Percentiles rank a stretch among this genome's conserved stretches.
phyloP scores from a whole-genome alignment of 2,113 vertebrate species.

The Phocoena phocoena region DNA sequence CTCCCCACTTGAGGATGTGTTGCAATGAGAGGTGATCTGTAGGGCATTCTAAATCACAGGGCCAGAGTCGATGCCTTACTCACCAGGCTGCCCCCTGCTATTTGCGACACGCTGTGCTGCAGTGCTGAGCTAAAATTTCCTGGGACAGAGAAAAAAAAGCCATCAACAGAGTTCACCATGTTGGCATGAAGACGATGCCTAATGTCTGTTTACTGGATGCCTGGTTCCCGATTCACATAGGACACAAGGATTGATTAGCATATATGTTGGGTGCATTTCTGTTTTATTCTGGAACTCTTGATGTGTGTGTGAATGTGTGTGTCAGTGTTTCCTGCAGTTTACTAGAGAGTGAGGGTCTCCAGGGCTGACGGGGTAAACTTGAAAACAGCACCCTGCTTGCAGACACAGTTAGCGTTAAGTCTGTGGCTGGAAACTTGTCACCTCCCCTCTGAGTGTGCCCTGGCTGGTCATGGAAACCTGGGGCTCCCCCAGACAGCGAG shows the following conservation, averaged over 20 bases:
- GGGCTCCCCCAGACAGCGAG: not conserved
- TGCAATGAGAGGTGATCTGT: conserved; percentile 48
- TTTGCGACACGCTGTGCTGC: not conserved
- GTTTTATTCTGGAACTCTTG: not conserved
- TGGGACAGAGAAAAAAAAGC: not conserved
- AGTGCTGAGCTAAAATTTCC: not conserved
- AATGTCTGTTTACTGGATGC: not conserved
- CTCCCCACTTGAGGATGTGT: conserved; percentile 49
- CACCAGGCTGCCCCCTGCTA: rapidly evolving
- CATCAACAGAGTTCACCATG: not conserved
- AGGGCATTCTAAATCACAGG: conserved; percentile 61
- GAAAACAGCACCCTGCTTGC: not conserved
- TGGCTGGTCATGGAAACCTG: not conserved
- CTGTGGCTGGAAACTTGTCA: not conserved
- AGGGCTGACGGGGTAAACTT: not conserved
- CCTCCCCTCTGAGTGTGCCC: no score
- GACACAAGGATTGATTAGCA: not conserved
- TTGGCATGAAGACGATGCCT: not conserved
- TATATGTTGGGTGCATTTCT: not conserved
- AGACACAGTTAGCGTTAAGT: not conserved
- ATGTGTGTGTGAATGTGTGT: no score
- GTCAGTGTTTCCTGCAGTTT: not conserved
- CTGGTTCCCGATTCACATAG: not conserved
- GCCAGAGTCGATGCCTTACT: not conserved
- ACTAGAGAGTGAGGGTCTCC: not conserved